Percentiles rank a stretch among this genome's conserved stretches.
phyloP scores from a whole-genome alignment of 2,888 invertebrate genomes.

The Lampropteryx suffumata region DNA sequence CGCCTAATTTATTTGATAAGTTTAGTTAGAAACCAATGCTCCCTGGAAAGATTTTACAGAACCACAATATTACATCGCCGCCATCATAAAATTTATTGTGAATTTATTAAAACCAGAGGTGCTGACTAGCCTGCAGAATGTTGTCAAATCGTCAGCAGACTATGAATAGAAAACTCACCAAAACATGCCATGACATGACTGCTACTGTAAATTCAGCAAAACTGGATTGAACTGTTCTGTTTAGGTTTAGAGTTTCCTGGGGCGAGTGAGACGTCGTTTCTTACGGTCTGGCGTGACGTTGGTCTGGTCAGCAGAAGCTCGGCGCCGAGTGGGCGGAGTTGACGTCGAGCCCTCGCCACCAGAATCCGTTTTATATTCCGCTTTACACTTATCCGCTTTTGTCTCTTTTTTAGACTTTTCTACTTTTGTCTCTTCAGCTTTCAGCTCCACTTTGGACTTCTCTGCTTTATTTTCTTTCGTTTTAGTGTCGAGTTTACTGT shows the following conservation, averaged over 20 bases:
- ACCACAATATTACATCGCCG: neutral
- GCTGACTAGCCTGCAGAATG: neutral
- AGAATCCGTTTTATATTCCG: slow-evolving; percentile 42
- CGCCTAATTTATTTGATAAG: slow-evolving; percentile 7
- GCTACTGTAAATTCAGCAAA: neutral
- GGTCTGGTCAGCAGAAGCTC: slow-evolving; percentile 62
- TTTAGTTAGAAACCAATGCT: slow-evolving; percentile 18
- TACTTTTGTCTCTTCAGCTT: slow-evolving; percentile 25
- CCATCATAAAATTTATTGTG: neutral
- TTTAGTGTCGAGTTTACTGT: slow-evolving; percentile 38
- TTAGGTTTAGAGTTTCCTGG: slow-evolving; percentile 75
- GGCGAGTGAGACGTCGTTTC: slow-evolving; percentile 75
- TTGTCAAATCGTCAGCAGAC: neutral
- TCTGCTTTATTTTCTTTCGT: slow-evolving; percentile 30
- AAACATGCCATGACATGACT: slow-evolving; percentile 3
- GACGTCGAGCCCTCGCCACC: slow-evolving; percentile 37
- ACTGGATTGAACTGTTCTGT: no score
- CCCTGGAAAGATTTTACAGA: neutral
- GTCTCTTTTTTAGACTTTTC: slow-evolving; percentile 31
- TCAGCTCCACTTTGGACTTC: slow-evolving; percentile 27
- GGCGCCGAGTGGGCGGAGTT: slow-evolving; percentile 63
- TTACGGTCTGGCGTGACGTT: slow-evolving; percentile 70
- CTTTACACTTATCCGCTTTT: slow-evolving; percentile 29
- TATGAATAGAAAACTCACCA: slow-evolving; percentile 10
- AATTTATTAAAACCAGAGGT: no score